These are phyloP conservation scores for Marcusenius ussheri DNA, from an alignment of 2,113 vertebrate species.

Conservation along the genomic window DNA sequence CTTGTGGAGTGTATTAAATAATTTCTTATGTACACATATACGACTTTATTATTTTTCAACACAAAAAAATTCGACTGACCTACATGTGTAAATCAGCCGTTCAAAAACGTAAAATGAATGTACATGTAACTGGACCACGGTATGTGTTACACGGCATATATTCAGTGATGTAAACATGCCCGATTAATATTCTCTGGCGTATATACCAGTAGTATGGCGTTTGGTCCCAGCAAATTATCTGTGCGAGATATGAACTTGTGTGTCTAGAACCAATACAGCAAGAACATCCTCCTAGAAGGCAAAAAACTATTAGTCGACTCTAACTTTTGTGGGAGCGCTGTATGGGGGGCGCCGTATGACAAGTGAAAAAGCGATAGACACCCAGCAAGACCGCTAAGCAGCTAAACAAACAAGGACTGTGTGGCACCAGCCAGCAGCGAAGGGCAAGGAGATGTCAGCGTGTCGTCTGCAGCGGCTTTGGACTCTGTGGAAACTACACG, in stretches of 20 bases:
- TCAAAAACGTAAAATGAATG: background rate
- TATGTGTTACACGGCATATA: background rate
- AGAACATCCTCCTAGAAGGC: background rate
- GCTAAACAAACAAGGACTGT: background rate
- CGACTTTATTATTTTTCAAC: background rate
- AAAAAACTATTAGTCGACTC: background rate
- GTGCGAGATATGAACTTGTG: background rate
- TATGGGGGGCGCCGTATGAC: background rate
- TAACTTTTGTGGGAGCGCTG: background rate
- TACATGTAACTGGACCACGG: background rate
- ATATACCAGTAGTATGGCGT: background rate
- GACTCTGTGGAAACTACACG: background rate
- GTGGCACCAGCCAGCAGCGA: background rate
- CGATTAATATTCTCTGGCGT: background rate
- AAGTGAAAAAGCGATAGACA: background rate
- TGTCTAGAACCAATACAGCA: background rate
- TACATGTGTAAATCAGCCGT: background rate
- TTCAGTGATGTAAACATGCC: background rate
- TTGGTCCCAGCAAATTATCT: background rate
- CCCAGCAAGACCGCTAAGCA: background rate
- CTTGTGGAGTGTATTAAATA: background rate
- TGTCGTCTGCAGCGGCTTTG: background rate
- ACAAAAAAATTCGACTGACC: background rate
- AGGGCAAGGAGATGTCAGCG: background rate
- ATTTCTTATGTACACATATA: background rate